Evolutionary conservation across 2,113 vertebrate genomes (phyloP), one percentile per base, ranked within the genome.

Genomic region (Carollia perspicillata): DNA sequence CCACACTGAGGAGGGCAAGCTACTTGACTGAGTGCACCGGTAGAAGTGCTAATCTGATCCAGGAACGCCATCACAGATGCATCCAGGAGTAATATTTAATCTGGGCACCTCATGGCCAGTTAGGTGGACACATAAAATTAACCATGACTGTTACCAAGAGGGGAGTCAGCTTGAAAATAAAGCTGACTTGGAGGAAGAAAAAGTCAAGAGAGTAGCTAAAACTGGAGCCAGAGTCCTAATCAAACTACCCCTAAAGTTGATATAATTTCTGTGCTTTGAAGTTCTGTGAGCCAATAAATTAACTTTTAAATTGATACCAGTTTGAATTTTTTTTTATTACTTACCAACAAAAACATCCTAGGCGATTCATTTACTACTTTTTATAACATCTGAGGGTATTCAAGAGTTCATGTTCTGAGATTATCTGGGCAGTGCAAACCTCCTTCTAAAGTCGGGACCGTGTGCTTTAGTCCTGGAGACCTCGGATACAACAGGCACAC

Each of bases 321-420:
- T 78, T 83, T 83, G 85, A 96, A 33, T 22, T 44, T 26, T 53
- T 90, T 85, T 63, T 63, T 89, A 3, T 83, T 72, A 71, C 65
- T 79, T 77, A 72, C 26, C 33, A 77, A 42, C 2, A 47, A 51
- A 87, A 79, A 60, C 9, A 42, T 81, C 42, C 42, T 40, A 58
- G 87, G 18, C 9, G 13, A 94, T 81, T 84, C n/a, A 94, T 89
- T 80, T 65, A 35, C 63, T 35, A 35, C 22, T 66, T 95, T 93
- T 86, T 30, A 28, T 65, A 79, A 89, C 30, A 68, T 44, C 35
- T 81, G 65, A 93, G 83, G 35, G 94, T 80, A 58, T n/a, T 83
- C 42, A 40, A 65, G 42, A 13, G 58, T 94, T 72, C 58, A n/a
- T 66, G 44, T 55, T 88, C 51, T 30, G 16, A 86, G 84, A 44